A percentile compares a stretch with the other conserved stretches of the same genome.
Conservation (phyloP, 2,113 vertebrate genomes). For the Mirza zaza region DNA sequence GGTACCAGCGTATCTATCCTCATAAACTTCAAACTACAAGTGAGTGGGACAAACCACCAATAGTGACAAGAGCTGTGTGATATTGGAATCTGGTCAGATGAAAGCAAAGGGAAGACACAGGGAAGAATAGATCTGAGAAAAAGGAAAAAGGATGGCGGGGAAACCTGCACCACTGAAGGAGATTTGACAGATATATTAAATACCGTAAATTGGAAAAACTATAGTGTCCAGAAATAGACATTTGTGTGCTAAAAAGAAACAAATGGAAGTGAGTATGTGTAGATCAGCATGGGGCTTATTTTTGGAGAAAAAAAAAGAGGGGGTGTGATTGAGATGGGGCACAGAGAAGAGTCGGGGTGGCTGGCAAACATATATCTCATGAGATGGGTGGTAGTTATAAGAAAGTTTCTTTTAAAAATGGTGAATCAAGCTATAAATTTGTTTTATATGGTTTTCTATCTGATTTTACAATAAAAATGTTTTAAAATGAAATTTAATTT, state of each 20-base stretch:
- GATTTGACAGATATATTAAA: background rate
- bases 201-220: background rate
- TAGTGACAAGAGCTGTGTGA: background rate
- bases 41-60: background rate
- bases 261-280: background rate
- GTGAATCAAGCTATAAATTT: background rate
- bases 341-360: background rate
- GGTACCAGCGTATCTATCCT: background rate
- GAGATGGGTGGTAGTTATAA: background rate
- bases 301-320: background rate
- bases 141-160: background rate
- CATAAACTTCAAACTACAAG: background rate
- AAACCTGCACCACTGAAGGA: background rate
- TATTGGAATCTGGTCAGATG: background rate
- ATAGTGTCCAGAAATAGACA: background rate
- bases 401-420: background rate
- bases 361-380: background rate
- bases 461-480: background rate
- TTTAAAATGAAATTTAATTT: background rate
- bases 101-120: background rate
- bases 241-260: background rate
- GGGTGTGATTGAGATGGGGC: background rate
- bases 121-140: background rate
- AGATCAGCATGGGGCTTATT: background rate
- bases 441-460: background rate